Percentiles rank a stretch among this genome's conserved stretches.
Evolutionary conservation across 1,140 invertebrate species (phyloP).

Genomic region (Calephelis virginiensis): DNA sequence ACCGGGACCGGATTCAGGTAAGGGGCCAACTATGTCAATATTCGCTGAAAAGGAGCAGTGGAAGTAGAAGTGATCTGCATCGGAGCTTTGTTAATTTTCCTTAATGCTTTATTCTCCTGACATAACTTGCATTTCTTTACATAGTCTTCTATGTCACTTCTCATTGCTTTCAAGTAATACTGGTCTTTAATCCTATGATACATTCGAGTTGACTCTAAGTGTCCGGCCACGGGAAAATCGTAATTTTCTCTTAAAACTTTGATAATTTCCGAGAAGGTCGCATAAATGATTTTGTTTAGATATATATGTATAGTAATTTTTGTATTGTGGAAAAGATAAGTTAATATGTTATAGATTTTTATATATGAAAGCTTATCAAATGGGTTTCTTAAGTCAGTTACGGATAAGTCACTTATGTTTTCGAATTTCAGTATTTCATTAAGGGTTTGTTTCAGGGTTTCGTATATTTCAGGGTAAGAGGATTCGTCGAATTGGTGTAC

Average conservation of each 20-base stretch:
- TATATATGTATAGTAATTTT: conserved; percentile 1
- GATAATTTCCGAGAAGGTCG: conserved; percentile 16
- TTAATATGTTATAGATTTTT: conserved; percentile 2
- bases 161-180: conserved; percentile 23
- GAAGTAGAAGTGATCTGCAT: conserved; percentile 5
- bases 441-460: neutral
- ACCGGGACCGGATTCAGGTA: conserved; percentile 4
- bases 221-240: conserved; percentile 19
- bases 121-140: conserved; percentile 4
- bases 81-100: neutral
- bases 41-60: neutral
- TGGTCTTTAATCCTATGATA: conserved; percentile 8
- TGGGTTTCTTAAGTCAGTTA: neutral
- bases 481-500: conserved; percentile 2
- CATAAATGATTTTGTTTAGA: conserved; percentile 7
- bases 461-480: neutral
- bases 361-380: neutral
- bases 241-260: conserved; percentile 25
- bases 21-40: conserved; percentile 7
- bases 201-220: conserved; percentile 10
- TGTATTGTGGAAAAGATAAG: neutral
- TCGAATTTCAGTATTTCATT: neutral
- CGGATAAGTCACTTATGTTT: neutral
- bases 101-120: neutral
- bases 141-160: conserved; percentile 2